Conservation (phyloP, 1,140 invertebrate genomes). For the Nilaparvata lugens region DNA sequence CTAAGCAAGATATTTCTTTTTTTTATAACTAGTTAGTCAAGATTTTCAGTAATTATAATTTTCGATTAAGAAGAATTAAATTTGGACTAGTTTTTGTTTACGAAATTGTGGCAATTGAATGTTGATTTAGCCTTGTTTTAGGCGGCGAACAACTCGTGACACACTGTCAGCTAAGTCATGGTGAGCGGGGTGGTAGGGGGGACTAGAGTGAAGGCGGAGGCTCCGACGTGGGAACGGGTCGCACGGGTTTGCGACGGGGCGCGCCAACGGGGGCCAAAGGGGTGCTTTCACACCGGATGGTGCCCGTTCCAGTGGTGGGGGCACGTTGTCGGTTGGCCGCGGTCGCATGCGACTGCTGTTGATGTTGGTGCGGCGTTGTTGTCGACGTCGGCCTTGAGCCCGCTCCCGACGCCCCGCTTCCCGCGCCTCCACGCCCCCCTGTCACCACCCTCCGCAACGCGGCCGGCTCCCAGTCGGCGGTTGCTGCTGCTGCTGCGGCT, state of each 20-base stretch:
- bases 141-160: no score
- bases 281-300: conserved; percentile 20
- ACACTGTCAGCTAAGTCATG: no score
- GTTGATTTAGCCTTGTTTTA: no score
- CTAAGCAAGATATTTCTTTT: no score
- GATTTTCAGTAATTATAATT: no score
- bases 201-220: conserved; percentile 44
- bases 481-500: conserved; percentile 8
- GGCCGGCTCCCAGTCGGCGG: no score
- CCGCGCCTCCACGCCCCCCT: conserved; percentile 30
- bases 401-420: conserved; percentile 2
- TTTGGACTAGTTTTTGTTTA: no score
- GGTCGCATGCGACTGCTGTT: conserved; percentile 30
- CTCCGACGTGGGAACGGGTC: conserved; percentile 42
- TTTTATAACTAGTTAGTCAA: no score
- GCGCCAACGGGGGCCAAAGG: conserved; percentile 15
- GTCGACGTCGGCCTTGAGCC: background rate
- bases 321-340: conserved; percentile 34
- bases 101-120: no score
- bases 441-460: conserved; percentile 25
- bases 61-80: no score
- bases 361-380: conserved; percentile 13
- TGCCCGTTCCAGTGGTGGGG: conserved; percentile 34
- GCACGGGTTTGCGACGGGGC: conserved; percentile 41
- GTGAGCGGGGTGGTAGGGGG: background rate